Conservation (phyloP, 2,888 invertebrate genomes). For the Mayetiola destructor region DNA sequence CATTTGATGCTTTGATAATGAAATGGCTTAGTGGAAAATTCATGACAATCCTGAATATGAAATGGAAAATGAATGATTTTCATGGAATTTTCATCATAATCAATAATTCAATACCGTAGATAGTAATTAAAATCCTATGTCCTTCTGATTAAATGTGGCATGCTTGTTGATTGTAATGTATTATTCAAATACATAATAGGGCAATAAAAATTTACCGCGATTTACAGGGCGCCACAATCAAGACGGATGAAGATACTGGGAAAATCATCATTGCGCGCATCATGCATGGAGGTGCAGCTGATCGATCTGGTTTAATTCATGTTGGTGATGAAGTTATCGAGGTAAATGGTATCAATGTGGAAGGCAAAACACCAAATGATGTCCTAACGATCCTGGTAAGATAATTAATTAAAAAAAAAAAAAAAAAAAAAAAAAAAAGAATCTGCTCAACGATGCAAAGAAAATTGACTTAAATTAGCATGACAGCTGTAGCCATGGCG, state of each 20-base stretch:
- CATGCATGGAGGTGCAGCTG: slow-evolving; percentile 94
- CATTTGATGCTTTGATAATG: too few relatives aligned
- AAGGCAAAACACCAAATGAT: slow-evolving; percentile 84
- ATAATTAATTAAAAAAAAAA: slow-evolving; percentile 17
- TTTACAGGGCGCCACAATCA: slow-evolving; percentile 84
- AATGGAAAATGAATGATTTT: background rate
- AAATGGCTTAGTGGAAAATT: too few relatives aligned
- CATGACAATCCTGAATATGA: too few relatives aligned
- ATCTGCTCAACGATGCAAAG: background rate
- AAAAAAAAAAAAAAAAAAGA: too few relatives aligned
- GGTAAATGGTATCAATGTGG: slow-evolving; percentile 87
- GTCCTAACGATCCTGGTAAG: slow-evolving; percentile 79
- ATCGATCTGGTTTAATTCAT: slow-evolving; percentile 86
- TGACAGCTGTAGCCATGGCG: slow-evolving; percentile 36
- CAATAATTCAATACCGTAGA: background rate
- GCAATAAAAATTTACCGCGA: too few relatives aligned
- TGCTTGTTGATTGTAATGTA: background rate
- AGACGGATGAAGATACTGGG: slow-evolving; percentile 82
- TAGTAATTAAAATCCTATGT: background rate
- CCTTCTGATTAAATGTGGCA: background rate
- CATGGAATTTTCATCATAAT: background rate
- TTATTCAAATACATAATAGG: background rate
- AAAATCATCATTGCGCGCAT: slow-evolving; percentile 91
- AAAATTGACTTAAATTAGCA: too few relatives aligned
- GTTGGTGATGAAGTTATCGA: slow-evolving; percentile 95